Evolutionary conservation across 2,113 vertebrate species (phyloP), one percentile per base, ranked within the genome.

Genomic region (Dendrocopos noguchii): DNA sequence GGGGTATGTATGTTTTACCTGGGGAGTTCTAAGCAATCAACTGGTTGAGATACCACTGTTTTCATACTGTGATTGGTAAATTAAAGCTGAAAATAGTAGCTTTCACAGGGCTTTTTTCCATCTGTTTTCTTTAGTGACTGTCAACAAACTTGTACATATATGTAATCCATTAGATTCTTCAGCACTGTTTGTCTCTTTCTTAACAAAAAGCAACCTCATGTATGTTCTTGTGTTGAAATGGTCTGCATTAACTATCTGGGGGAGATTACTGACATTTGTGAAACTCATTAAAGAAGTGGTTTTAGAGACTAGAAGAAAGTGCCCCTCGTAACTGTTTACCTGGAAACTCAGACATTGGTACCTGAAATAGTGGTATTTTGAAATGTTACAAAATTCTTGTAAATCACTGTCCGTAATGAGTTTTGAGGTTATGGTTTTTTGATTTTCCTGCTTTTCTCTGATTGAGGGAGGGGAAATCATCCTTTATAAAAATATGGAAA

Each of bases 1-100:
- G 98, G 99, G 98, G 99, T 99, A 97, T 22, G 98, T 70, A 56
- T 11, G 15, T 39, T 72, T 80, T 79, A 55, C 25, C 53, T 65
- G 25, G 21, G 57, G 78, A 71, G n/a, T 70, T 77, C 57, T n/a
- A 20, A 83, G 74, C 46, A 21, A 8, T 34, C 12, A 52, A 2
- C 21, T 84, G 56, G 18, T 78, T 67, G 50, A 60, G 22, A 56
- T 28, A 60, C 7, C 14, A 56, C 12, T 11, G 31, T 50, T 85
- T 87, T 79, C 28, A 24, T 61, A 20, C 19, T 42, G 1, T 42
- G 14, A 10, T 70, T 78, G 29, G 24, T 74, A 47, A 57, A 74
- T 31, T 60, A 53, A 71, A 80, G 50, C 12, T 73, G 20, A 74
- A 95, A 89, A 67, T 33, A 75, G 12, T 25, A 52, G 28, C 44